These are phyloP conservation scores for Paratrypauchen microcephalus DNA, from an alignment of 2,797 vertebrate genomes.

Conservation along the genomic window DNA sequence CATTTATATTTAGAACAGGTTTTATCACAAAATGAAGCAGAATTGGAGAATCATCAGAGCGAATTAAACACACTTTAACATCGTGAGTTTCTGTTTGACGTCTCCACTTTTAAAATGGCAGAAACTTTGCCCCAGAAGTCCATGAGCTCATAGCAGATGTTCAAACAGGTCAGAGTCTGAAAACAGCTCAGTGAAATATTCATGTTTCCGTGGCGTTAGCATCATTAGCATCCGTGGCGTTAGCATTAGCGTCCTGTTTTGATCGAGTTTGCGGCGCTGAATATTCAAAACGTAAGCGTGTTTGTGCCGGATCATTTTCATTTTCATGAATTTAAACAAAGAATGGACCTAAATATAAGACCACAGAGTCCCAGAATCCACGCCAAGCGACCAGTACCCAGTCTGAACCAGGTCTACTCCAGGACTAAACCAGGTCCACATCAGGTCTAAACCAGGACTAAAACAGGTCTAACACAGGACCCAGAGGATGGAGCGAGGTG, in stretches of 20 bases:
- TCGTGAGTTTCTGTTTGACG: background rate
- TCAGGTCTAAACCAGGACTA: too few relatives aligned
- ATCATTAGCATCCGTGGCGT: background rate
- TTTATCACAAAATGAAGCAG: too few relatives aligned
- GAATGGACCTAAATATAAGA: conserved; percentile 4
- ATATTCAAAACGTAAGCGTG: background rate
- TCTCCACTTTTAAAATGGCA: background rate
- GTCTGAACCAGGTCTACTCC: too few relatives aligned
- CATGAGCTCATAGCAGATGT: background rate
- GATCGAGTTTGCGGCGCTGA: background rate
- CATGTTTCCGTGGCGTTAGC: background rate
- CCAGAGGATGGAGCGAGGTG: background rate
- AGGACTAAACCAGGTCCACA: background rate
- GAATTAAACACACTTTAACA: too few relatives aligned
- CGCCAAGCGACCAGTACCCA: background rate
- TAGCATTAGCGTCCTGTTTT: background rate
- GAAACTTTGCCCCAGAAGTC: too few relatives aligned
- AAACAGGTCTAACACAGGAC: background rate
- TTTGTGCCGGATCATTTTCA: conserved; percentile 10
- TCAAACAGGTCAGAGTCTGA: background rate
- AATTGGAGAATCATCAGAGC: too few relatives aligned
- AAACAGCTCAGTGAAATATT: background rate
- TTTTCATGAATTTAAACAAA: conserved; percentile 11
- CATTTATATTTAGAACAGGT: too few relatives aligned
- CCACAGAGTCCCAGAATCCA: background rate